phyloP scores from a whole-genome alignment of 1,140 invertebrate genomes.

The Matsumurasca onukii region DNA sequence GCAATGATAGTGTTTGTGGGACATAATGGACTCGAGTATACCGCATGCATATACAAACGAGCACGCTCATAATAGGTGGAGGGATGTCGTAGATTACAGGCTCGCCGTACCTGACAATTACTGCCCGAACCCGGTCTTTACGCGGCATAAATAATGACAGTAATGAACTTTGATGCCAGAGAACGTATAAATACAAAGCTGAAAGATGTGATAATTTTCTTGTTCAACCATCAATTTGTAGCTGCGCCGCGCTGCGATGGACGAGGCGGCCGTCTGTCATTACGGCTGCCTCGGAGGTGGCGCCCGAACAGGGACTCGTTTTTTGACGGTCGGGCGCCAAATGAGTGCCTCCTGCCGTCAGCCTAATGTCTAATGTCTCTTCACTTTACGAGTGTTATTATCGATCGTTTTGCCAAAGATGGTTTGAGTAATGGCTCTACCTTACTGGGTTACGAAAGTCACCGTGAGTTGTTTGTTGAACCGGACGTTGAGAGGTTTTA shows the following conservation, averaged over 20 bases:
- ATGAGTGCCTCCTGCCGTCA: neutral
- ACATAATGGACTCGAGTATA: conserved; percentile 13
- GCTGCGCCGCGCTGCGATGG: neutral
- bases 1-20: conserved; percentile 26
- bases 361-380: too few species aligned
- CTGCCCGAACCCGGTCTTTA: conserved; percentile 31
- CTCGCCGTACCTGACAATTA: conserved; percentile 22
- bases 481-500: too few species aligned
- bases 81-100: conserved; percentile 25
- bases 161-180: conserved; percentile 30
- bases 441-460: too few species aligned
- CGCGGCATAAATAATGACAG: conserved; percentile 31
- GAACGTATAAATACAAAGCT: conserved; percentile 35
- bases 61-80: conserved; percentile 1
- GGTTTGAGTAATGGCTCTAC: too few species aligned
- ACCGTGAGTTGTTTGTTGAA: too few species aligned
- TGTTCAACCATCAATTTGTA: conserved; percentile 33
- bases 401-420: too few species aligned
- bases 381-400: too few species aligned
- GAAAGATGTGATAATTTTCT: conserved; percentile 36
- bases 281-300: neutral
- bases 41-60: conserved; percentile 29
- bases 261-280: neutral
- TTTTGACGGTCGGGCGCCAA: neutral
- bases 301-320: neutral